Percentiles rank a stretch among this genome's conserved stretches.
These are phyloP conservation scores for Sebastes umbrosus DNA, from an alignment of 2,797 vertebrate species.

Conservation along the genomic window DNA sequence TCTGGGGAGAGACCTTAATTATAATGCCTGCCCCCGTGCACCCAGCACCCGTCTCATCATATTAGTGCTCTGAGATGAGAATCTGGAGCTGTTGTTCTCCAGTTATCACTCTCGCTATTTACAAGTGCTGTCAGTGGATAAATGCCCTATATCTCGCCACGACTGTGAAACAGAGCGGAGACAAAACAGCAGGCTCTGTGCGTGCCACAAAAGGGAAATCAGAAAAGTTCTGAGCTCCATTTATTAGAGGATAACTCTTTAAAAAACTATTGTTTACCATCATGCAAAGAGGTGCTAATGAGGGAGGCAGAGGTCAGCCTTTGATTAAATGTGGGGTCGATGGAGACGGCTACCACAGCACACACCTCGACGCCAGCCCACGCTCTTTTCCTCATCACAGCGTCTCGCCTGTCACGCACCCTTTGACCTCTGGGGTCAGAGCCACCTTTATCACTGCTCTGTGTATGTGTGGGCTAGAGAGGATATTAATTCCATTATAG, in stretches of 20 bases:
- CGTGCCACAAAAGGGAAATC: slow-evolving; percentile 11
- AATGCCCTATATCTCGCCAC: slow-evolving; percentile 49
- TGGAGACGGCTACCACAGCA: slow-evolving; percentile 17
- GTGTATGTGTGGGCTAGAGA: slow-evolving; percentile 28
- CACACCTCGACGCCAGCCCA: neutral
- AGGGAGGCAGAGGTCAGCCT: slow-evolving; percentile 44
- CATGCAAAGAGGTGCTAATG: slow-evolving; percentile 46
- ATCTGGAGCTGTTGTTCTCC: slow-evolving; percentile 73
- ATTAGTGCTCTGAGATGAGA: slow-evolving; percentile 81
- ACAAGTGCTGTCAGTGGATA: slow-evolving; percentile 70
- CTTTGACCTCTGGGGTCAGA: slow-evolving; percentile 60
- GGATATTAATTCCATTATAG: slow-evolving; percentile 52
- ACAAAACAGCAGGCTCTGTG: slow-evolving; percentile 30
- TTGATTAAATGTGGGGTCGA: slow-evolving; percentile 47
- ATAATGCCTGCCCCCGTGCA: slow-evolving; percentile 76
- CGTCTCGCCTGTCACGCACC: slow-evolving; percentile 39
- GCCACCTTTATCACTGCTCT: slow-evolving; percentile 47
- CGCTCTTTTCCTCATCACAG: slow-evolving; percentile 28
- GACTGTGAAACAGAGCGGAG: slow-evolving; percentile 32
- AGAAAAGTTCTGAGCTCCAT: slow-evolving; percentile 30
- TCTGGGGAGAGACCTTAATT: slow-evolving; percentile 82
- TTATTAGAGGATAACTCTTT: slow-evolving; percentile 19
- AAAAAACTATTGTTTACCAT: slow-evolving; percentile 46
- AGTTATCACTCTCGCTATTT: slow-evolving; percentile 78
- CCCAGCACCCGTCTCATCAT: slow-evolving; percentile 77